Conservation (phyloP, 2,113 vertebrate genomes). For the Apodemus speciosus region DNA sequence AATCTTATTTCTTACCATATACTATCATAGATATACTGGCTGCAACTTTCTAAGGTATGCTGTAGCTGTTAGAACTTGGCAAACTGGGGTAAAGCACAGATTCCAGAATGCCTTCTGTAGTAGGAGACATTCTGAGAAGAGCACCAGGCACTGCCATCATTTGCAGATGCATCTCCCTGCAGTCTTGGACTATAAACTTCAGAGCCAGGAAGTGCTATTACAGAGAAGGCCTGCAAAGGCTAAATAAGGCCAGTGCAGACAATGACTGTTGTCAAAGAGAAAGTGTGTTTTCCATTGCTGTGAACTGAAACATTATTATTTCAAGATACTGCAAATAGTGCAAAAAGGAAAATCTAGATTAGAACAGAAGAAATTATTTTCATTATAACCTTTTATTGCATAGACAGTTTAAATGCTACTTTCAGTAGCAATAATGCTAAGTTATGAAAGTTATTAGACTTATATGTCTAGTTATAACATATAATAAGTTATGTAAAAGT, state of each 20-base stretch:
- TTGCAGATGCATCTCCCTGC: no score
- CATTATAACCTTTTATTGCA: not conserved
- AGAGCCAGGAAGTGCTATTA: not conserved
- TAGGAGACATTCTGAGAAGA: not conserved
- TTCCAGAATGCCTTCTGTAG: not conserved
- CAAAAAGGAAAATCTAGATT: not conserved
- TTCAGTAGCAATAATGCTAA: not conserved
- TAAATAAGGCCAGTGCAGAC: accelerated
- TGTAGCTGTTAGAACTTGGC: not conserved
- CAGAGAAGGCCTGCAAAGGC: not conserved
- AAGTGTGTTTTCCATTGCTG: not conserved
- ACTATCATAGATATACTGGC: not conserved
- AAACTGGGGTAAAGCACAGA: not conserved
- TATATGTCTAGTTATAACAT: no score
- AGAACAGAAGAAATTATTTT: not conserved
- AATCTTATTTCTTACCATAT: not conserved
- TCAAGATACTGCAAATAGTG: not conserved
- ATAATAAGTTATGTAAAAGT: not conserved
- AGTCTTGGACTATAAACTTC: not conserved
- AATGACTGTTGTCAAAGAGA: accelerated
- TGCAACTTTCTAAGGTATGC: not conserved
- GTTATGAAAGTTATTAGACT: no score
- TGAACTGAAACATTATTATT: not conserved
- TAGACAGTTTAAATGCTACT: not conserved
- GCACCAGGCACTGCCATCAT: not conserved